Conservation (phyloP, 2,797 vertebrate species). For the Atherinosoma microstoma region DNA sequence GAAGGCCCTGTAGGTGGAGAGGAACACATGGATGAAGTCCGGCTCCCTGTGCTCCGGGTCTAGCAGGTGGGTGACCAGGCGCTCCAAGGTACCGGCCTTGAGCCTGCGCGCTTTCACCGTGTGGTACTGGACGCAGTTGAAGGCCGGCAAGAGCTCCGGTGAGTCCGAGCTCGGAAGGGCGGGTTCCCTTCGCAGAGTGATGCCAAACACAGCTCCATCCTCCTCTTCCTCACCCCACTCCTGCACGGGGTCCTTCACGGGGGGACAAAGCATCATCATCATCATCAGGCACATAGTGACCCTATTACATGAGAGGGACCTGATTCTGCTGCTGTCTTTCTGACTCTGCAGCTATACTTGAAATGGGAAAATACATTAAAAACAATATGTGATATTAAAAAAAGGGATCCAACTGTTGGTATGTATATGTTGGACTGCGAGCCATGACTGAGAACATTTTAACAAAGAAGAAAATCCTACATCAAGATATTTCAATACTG, state of each 20-base stretch:
- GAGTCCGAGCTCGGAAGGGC: constrained; percentile 58
- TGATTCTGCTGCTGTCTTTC: neutral
- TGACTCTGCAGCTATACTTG: too few relatives aligned
- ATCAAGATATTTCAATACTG: too few relatives aligned
- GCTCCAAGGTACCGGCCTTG: constrained; percentile 85
- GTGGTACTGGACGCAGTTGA: constrained; percentile 86
- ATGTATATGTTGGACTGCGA: too few relatives aligned
- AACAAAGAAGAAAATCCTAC: too few relatives aligned
- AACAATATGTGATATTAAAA: too few relatives aligned
- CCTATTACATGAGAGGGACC: neutral
- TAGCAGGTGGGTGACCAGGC: constrained; percentile 85
- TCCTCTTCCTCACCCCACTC: constrained; percentile 93
- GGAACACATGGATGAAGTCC: constrained; percentile 84
- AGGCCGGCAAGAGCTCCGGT: constrained; percentile 12
- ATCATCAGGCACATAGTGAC: constrained; percentile 2
- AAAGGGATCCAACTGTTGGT: too few relatives aligned
- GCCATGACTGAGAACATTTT: too few relatives aligned
- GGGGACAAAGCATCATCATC: neutral
- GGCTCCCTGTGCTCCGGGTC: constrained; percentile 78
- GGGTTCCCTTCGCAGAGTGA: constrained; percentile 86
- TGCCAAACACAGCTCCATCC: constrained; percentile 87
- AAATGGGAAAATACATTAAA: too few relatives aligned
- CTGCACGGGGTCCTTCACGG: constrained; percentile 86
- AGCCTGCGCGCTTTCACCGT: constrained; percentile 89
- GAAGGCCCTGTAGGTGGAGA: constrained; percentile 89